Base-by-base conservation (phyloP, 2,113 vertebrate genomes). In the Mustelus asterias region DNA sequence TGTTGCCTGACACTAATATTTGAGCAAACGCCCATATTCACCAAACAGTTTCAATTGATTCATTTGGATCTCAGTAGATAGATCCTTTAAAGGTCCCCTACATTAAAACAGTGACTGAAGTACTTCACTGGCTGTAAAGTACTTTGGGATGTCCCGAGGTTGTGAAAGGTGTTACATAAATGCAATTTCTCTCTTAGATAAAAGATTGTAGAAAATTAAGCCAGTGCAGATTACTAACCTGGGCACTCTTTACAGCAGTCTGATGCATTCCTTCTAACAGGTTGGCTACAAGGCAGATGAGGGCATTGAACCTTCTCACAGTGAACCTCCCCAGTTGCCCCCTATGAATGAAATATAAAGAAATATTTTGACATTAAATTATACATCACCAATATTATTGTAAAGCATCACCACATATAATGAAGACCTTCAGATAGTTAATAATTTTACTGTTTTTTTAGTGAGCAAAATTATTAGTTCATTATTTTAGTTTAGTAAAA, bases 231-330 rank as follows among this genome's bases (percentile, higher is more conserved):
- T 60, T 5, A 20, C 96, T 97, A 96, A 98, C 98, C 98, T 78
- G 99, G 98, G 96, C 99, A 99, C 96, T 98, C 98, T 97, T 99
- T 99, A 96, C 99, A 99, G 98, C 99, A 99, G 97, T 99, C 99
- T 0, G 98, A 99, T 78, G 98, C 98, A 96, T 97, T 99, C 86
- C 97, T 98, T 0, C 99, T 98, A 76, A 99, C 96, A 0, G 99
- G 99, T 54, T 98, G 98, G 96, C 97, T 98, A 96, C 99, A 99
- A 96, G 98, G 97, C 96, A 99, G 97, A 58, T 96, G 96, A 0
- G 99, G 99, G 97, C 99, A 99, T 14, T 98, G 99, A 96, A 99
- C 98, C 97, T 99, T 99, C 98, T 99, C 99, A 0, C 99, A 99
- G 97, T 99, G 98, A 13, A 99, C 99, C 97, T 99, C 99, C 0